phyloP scores from a whole-genome alignment of 2,888 invertebrate genomes.

The Aphidoletes aphidimyza region DNA sequence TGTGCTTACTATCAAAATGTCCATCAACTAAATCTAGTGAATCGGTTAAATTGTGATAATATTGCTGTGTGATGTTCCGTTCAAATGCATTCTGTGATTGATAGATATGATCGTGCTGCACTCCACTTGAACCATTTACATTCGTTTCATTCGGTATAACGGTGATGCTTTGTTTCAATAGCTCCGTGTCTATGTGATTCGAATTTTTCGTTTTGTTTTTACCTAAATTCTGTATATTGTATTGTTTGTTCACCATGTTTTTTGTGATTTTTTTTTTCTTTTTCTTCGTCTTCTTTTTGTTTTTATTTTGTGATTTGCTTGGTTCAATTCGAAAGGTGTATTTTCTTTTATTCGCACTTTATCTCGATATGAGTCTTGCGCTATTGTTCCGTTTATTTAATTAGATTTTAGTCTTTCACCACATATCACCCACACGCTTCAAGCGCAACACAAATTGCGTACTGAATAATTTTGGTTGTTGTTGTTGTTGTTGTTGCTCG shows the following conservation, averaged over 20 bases:
- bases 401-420: constrained; percentile 12
- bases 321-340: not conserved
- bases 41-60: not conserved
- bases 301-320: not conserved
- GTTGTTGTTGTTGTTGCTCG: no score
- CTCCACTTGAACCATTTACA: not conserved
- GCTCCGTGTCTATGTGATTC: not conserved
- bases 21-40: constrained; percentile 12
- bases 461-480: not conserved
- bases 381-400: constrained; percentile 36
- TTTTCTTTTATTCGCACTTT: not conserved
- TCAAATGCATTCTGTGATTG: constrained; percentile 54
- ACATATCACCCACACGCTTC: constrained; percentile 34
- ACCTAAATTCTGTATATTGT: constrained; percentile 44
- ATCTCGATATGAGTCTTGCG: no score
- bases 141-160: constrained; percentile 53
- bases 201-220: constrained; percentile 1
- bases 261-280: not conserved
- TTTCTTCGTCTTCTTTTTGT: not conserved
- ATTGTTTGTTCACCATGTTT: constrained; percentile 55
- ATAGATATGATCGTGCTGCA: not conserved
- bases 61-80: constrained; percentile 54
- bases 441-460: constrained; percentile 4
- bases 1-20: not conserved
- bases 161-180: constrained; percentile 18